Percentiles rank a stretch among this genome's conserved stretches.
phyloP scores from a whole-genome alignment of 1,140 invertebrate genomes.

The Monochamus saltuarius region DNA sequence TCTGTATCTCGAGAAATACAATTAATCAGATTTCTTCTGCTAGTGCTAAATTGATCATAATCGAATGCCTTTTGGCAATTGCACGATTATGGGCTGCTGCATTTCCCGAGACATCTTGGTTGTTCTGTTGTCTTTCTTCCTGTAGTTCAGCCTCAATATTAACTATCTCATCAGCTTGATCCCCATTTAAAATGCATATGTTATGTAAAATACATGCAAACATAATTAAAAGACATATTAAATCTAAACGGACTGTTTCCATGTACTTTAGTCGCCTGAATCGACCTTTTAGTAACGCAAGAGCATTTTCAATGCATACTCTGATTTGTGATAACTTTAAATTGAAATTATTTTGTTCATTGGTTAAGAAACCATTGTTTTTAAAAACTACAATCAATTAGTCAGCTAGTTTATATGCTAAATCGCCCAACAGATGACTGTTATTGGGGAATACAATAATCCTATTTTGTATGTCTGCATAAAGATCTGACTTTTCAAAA shows the following conservation, averaged over 20 bases:
- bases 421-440: slow-evolving; percentile 13
- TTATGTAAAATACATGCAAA: slow-evolving; percentile 5
- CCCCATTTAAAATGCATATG: slow-evolving; percentile 5
- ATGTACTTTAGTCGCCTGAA: slow-evolving; percentile 6
- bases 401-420: slow-evolving; percentile 14
- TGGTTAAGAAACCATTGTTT: neutral
- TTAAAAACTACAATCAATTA: slow-evolving; percentile 9
- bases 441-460: slow-evolving; percentile 10
- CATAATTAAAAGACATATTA: neutral
- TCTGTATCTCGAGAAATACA: too few relatives aligned
- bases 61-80: too few relatives aligned
- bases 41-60: too few relatives aligned
- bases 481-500: slow-evolving; percentile 20
- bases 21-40: too few relatives aligned
- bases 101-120: too few relatives aligned
- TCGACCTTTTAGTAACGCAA: slow-evolving; percentile 4
- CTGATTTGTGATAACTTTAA: too few relatives aligned
- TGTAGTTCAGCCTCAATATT: neutral
- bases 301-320: neutral
- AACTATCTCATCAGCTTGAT: neutral
- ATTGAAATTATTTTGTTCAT: too few relatives aligned
- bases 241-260: too few relatives aligned
- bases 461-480: neutral
- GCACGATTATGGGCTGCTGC: too few relatives aligned
- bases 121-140: too few relatives aligned